Base-by-base conservation (phyloP, 2,113 vertebrate genomes). In the Hemiprocne comata region DNA sequence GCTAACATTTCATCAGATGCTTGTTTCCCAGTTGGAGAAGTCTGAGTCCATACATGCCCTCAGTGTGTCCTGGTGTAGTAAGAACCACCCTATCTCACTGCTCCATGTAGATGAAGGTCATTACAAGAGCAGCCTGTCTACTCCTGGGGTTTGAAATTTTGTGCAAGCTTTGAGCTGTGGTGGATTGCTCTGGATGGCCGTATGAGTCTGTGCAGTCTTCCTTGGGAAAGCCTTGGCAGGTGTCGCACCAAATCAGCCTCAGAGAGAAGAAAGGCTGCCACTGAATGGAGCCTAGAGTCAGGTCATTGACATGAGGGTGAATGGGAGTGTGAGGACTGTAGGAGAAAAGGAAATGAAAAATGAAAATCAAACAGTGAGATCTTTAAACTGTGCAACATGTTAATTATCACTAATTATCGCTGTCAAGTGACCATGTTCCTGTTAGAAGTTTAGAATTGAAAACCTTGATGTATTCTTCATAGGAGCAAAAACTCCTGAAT, bases 401-500 rank as follows among this genome's bases (percentile, higher is more conserved):
- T 83, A 71, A 65, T 78, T 92, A 66, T 89, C 79, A 61, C 42
- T 84, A 21, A 74, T 77, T 73, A 46, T 95, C 55, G 46, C 36
- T 74, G 20, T 64, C 65, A 78, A 85, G 29, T 85, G 77, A 61
- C 65, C 65, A 53, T 2, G 46, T 33, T 21, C 31, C 33, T 50
- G 48, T 33, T 72, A 75, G 57, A 93, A 64, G 36, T 38, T 78
- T 28, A 72, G 76, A 81, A 78, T 2, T 58, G n/a, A 82, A 90
- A 95, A 57, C 6, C 50, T 82, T 50, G 69, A 86, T 85, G 28
- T 60, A 81, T 69, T 81, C 69, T 78, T 90, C 57, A 61, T 10
- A 69, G n/a, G 65, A 87, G 90, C 53, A 89, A 96, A 94, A 89
- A 21, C 36, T 78, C 28, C 25, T 95, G 50, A 92, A 93, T 93